Conservation (phyloP, 2,888 invertebrate species). For the Argyresthia albistria region DNA sequence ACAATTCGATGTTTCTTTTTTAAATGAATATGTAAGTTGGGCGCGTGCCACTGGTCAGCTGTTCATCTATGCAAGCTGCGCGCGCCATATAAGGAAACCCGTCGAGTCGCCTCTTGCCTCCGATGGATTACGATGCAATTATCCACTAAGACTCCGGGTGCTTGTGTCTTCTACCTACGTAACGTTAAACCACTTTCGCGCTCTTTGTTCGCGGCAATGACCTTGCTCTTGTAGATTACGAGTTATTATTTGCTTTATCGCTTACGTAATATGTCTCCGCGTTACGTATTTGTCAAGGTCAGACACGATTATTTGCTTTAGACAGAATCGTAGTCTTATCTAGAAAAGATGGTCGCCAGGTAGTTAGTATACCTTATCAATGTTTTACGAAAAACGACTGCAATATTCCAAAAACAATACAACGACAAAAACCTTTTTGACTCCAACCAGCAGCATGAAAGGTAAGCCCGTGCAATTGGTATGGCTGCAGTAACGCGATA, state of each 20-base stretch:
- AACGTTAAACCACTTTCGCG: constrained; percentile 62
- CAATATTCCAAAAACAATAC: background rate
- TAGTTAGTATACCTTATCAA: no score
- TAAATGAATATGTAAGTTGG: constrained; percentile 63
- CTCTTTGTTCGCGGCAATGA: constrained; percentile 67
- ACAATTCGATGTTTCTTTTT: constrained; percentile 56
- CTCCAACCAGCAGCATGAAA: constrained; percentile 1
- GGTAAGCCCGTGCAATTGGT: constrained; percentile 26
- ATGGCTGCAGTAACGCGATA: constrained; percentile 33
- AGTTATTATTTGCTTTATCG: background rate
- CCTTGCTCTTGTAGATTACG: constrained; percentile 26
- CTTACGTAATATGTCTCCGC: background rate
- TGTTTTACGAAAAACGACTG: no score
- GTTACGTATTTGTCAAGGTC: background rate
- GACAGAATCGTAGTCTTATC: no score
- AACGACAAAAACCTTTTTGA: background rate
- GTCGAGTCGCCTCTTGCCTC: constrained; percentile 21
- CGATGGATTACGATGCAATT: constrained; percentile 70
- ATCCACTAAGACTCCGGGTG: constrained; percentile 36
- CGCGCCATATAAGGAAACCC: constrained; percentile 63
- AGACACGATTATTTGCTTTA: background rate
- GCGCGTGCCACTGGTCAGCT: constrained; percentile 68
- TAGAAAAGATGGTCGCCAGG: no score
- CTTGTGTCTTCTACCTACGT: constrained; percentile 28
- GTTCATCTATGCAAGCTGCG: constrained; percentile 69